A percentile compares a stretch with the other conserved stretches of the same genome.
Evolutionary conservation across 2,113 vertebrate genomes (phyloP).

Genomic region (Perca fluviatilis): DNA sequence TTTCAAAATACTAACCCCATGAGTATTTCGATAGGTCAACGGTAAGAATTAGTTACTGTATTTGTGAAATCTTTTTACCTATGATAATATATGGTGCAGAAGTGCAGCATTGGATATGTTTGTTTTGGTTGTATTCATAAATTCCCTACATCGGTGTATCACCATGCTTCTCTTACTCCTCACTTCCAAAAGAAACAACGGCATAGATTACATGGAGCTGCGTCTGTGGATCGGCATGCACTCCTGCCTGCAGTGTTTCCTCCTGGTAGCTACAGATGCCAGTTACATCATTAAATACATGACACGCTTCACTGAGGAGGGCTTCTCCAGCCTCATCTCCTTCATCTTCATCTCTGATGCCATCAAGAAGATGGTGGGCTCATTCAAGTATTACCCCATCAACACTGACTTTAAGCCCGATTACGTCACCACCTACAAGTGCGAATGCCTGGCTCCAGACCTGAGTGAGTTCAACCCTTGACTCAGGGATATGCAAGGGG

Average conservation of each 20-base stretch:
- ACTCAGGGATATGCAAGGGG: conserved; percentile 25
- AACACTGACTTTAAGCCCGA: conserved; percentile 94
- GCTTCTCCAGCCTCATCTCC: conserved; percentile 99
- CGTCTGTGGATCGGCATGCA: conserved; percentile 98
- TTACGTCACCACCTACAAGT: conserved; percentile 94
- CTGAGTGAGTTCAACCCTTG: conserved; percentile 87
- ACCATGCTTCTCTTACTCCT: conserved; percentile 8
- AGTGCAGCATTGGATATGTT: background rate
- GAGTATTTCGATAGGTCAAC: background rate
- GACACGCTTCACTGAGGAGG: conserved; percentile 98
- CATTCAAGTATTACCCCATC: conserved; percentile 96
- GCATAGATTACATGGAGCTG: conserved; percentile 97
- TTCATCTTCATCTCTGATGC: conserved; percentile 99
- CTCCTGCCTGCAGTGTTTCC: conserved; percentile 94
- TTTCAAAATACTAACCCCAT: background rate
- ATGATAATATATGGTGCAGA: background rate
- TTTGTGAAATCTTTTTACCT: background rate
- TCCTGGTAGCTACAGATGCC: conserved; percentile 94
- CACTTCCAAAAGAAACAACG: conserved; percentile 83
- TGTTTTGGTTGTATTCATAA: background rate
- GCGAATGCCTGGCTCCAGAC: conserved; percentile 94
- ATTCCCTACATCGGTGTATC: background rate
- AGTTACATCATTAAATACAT: conserved; percentile 99
- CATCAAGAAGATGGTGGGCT: conserved; percentile 95
- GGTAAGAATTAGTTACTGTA: background rate